phyloP scores from a whole-genome alignment of 2,888 invertebrate species.

The Eugnorisma glareosa region DNA sequence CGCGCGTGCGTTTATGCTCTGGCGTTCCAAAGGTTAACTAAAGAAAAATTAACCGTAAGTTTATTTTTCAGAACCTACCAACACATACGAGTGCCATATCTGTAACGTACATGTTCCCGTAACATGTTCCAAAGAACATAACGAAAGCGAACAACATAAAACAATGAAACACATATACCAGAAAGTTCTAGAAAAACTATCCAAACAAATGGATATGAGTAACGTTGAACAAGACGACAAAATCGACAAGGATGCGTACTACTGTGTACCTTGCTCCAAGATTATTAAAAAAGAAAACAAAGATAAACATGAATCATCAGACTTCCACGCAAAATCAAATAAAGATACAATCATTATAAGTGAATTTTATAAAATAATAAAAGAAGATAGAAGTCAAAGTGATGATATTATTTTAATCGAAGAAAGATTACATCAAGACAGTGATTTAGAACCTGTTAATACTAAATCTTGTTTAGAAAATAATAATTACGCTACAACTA shows the following conservation, averaged over 20 bases:
- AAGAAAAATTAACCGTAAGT: no score
- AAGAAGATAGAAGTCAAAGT: background rate
- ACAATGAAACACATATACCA: slow-evolving; percentile 66
- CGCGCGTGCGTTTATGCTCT: no score
- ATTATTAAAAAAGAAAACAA: slow-evolving; percentile 27
- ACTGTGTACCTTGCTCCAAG: slow-evolving; percentile 48
- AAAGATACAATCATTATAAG: background rate
- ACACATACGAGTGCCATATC: slow-evolving; percentile 68
- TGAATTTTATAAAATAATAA: slow-evolving; percentile 40
- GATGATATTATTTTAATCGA: background rate
- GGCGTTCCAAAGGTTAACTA: no score
- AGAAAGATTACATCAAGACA: background rate
- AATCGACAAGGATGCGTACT: background rate
- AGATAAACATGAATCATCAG: slow-evolving; percentile 39
- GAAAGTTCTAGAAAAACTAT: slow-evolving; percentile 64
- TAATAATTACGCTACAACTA: background rate
- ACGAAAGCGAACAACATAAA: slow-evolving; percentile 68
- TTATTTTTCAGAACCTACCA: slow-evolving; percentile 46
- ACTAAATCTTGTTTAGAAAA: background rate
- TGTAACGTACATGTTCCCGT: slow-evolving; percentile 72
- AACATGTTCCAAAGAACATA: slow-evolving; percentile 66
- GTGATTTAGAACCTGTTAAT: background rate
- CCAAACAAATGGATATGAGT: slow-evolving; percentile 57
- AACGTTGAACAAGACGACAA: background rate
- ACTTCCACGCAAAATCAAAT: slow-evolving; percentile 24